These are phyloP conservation scores for Paguma larvata DNA, from an alignment of 2,797 vertebrate species.

Conservation along the genomic window DNA sequence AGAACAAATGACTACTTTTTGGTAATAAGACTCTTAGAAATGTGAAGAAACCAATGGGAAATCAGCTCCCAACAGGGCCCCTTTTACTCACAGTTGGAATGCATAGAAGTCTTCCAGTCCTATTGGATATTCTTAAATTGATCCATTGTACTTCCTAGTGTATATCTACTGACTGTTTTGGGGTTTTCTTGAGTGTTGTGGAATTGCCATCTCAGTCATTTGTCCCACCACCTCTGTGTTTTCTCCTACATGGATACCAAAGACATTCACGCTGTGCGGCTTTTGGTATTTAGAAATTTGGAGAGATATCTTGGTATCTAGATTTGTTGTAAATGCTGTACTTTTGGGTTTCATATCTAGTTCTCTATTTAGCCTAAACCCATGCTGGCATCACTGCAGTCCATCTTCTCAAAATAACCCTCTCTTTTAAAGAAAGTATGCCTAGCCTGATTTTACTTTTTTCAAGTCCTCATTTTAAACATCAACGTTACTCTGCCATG, in stretches of 20 bases:
- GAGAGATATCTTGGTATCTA: not conserved
- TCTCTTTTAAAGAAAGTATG: slow-evolving; percentile 3
- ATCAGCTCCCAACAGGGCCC: not conserved
- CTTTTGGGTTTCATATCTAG: not conserved
- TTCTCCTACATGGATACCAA: not conserved
- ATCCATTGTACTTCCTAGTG: not conserved
- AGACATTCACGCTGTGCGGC: not conserved
- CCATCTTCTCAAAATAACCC: not conserved
- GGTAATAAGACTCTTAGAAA: not conserved
- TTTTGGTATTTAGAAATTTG: not conserved
- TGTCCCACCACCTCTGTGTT: not conserved
- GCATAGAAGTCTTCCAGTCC: not conserved
- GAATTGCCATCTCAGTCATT: not conserved
- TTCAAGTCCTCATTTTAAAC: not conserved
- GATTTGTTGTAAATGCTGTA: not conserved
- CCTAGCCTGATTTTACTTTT: not conserved
- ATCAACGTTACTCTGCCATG: not conserved
- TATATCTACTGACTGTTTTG: not conserved
- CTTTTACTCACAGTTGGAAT: not conserved
- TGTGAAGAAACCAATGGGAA: not conserved
- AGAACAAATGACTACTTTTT: not conserved
- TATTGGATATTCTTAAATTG: not conserved
- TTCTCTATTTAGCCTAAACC: not conserved
- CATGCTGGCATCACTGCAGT: not conserved
- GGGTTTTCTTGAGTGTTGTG: not conserved